phyloP scores from a whole-genome alignment of 2,113 vertebrate species.

The Siniperca knerii region DNA sequence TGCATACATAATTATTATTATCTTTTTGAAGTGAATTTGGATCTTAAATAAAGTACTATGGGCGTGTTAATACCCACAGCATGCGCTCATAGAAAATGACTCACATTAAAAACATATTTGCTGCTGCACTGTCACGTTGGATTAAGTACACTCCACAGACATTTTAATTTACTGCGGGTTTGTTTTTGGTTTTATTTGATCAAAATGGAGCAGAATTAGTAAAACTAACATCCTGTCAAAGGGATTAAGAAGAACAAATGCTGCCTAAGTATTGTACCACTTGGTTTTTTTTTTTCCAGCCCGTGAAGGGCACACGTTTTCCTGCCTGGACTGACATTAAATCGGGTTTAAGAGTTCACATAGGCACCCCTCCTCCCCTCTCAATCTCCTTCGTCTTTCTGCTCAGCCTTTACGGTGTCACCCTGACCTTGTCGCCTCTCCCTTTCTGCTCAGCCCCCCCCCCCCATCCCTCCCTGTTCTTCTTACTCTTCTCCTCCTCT shows the following conservation, averaged over 20 bases:
- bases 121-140: neutral
- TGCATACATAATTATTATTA: neutral
- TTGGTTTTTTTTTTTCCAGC: constrained; percentile 9
- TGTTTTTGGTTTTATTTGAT: constrained; percentile 34
- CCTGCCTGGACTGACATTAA: constrained; percentile 38
- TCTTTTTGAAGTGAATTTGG: constrained; percentile 17
- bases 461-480: neutral
- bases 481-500: neutral
- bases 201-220: constrained; percentile 20
- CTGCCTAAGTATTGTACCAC: neutral
- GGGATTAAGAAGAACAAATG: constrained; percentile 13
- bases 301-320: constrained; percentile 28
- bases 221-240: constrained; percentile 31
- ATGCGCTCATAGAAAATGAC: neutral
- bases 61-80: neutral
- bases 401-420: constrained; percentile 30
- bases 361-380: neutral
- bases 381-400: constrained; percentile 8
- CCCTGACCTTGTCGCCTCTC: neutral
- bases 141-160: neutral
- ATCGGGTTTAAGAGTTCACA: constrained; percentile 54
- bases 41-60: neutral
- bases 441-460: constrained; percentile 27
- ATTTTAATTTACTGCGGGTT: neutral
- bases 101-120: constrained; percentile 18